Evolutionary conservation across 2,888 invertebrate genomes (phyloP).

Genomic region (Latheticus oryzae): DNA sequence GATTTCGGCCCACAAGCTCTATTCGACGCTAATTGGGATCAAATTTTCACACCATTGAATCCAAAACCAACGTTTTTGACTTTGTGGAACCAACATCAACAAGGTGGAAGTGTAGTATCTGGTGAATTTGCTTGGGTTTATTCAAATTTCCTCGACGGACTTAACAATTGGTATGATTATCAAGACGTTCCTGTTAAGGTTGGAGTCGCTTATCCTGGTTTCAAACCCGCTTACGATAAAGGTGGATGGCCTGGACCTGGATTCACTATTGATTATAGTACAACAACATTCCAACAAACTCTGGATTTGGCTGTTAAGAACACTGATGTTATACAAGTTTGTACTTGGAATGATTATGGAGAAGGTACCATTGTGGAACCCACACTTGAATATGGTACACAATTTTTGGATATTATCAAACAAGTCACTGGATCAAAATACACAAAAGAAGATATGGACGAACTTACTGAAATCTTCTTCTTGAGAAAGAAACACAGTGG

Average conservation of each 20-base stretch:
- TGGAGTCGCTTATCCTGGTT: slow-evolving; percentile 30
- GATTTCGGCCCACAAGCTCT: slow-evolving; percentile 31
- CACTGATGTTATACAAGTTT: slow-evolving; percentile 22
- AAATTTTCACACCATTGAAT: slow-evolving; percentile 11
- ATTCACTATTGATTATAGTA: slow-evolving; percentile 16
- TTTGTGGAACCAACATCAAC: slow-evolving; percentile 31
- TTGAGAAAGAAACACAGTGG: slow-evolving; percentile 18
- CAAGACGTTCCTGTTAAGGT: slow-evolving; percentile 24
- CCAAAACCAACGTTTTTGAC: slow-evolving; percentile 34
- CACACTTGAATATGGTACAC: slow-evolving; percentile 20
- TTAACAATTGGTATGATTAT: slow-evolving; percentile 23
- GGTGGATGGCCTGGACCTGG: slow-evolving; percentile 32
- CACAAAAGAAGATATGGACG: slow-evolving; percentile 17
- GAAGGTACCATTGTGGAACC: slow-evolving; percentile 34
- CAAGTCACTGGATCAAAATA: slow-evolving; percentile 47
- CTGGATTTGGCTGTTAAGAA: slow-evolving; percentile 15
- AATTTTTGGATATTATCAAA: slow-evolving; percentile 42
- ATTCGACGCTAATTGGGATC: slow-evolving; percentile 17
- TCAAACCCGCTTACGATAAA: slow-evolving; percentile 14
- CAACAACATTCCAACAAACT: slow-evolving; percentile 16
- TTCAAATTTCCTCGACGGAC: slow-evolving; percentile 14
- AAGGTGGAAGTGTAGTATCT: slow-evolving; percentile 12
- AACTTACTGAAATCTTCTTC: slow-evolving; percentile 13
- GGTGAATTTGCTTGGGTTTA: slow-evolving; percentile 29
- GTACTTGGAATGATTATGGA: slow-evolving; percentile 31